phyloP scores from a whole-genome alignment of 2,797 vertebrate genomes.

The Merluccius polli region DNA sequence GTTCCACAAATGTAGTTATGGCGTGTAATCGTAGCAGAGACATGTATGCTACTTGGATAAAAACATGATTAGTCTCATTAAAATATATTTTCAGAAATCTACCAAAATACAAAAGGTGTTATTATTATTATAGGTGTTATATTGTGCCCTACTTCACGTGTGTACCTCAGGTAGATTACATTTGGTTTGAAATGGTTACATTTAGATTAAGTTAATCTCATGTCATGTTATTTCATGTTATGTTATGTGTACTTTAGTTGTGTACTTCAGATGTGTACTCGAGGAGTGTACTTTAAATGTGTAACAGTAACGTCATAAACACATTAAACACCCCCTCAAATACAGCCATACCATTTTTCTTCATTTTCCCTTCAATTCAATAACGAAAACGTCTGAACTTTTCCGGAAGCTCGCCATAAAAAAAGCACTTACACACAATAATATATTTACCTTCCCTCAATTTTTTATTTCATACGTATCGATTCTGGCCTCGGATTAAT shows the following conservation, averaged over 20 bases:
- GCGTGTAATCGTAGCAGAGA: too few species aligned
- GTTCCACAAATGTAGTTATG: too few species aligned
- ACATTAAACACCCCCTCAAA: background rate
- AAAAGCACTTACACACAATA: background rate
- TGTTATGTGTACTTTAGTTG: background rate
- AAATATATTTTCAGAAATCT: too few species aligned
- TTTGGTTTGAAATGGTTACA: background rate
- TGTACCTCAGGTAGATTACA: background rate
- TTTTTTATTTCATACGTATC: background rate
- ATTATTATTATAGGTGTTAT: too few species aligned
- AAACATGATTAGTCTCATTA: too few species aligned
- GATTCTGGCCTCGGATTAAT: background rate
- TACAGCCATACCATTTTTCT: background rate
- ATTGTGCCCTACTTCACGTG: background rate
- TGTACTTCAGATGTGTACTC: background rate
- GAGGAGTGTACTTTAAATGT: background rate
- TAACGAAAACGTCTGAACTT: background rate
- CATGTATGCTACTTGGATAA: too few species aligned
- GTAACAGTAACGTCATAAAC: background rate
- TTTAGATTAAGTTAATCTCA: background rate
- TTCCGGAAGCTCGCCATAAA: background rate
- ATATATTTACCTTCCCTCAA: background rate
- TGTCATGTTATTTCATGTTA: background rate
- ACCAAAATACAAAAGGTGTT: too few species aligned
- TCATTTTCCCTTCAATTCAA: background rate